Evolutionary conservation across 92 coral and sea anemone genomes (phyloP).

Genomic region (Siderastrea siderea): DNA sequence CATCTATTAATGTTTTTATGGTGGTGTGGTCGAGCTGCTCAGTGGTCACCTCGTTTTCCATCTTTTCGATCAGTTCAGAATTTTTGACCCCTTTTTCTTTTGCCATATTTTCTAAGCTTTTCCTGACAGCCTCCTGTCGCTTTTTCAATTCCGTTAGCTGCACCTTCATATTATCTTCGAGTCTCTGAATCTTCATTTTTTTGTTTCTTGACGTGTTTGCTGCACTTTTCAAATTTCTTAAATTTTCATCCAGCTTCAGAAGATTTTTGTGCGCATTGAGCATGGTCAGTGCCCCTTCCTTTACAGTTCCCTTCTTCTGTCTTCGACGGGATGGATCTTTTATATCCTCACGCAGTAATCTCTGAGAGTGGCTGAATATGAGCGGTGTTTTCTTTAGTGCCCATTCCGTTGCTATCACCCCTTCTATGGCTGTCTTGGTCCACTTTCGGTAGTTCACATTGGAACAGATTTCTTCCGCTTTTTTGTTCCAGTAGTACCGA

Average conservation of each 20-base stretch:
- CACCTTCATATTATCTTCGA: slow-evolving; percentile 31
- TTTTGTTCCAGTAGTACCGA: slow-evolving; percentile 18
- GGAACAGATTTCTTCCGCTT: slow-evolving; percentile 32
- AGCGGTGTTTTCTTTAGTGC: slow-evolving; percentile 53
- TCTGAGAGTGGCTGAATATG: slow-evolving; percentile 34
- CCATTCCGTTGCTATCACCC: slow-evolving; percentile 62
- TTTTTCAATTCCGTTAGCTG: slow-evolving; percentile 10
- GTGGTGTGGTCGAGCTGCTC: slow-evolving; percentile 20
- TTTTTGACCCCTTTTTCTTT: slow-evolving; percentile 30
- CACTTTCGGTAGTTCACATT: slow-evolving; percentile 4
- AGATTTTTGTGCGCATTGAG: slow-evolving; percentile 33
- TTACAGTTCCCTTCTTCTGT: background rate
- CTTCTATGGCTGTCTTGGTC: slow-evolving; percentile 51
- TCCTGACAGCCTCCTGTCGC: slow-evolving; percentile 31
- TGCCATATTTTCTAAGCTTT: slow-evolving; percentile 35
- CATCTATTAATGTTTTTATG: too few relatives aligned
- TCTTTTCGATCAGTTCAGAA: slow-evolving; percentile 1
- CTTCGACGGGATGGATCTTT: slow-evolving; percentile 13
- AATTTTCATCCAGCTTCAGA: slow-evolving; percentile 30
- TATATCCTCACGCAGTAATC: too few relatives aligned
- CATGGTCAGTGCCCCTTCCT: slow-evolving; percentile 12
- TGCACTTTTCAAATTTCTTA: slow-evolving; percentile 28
- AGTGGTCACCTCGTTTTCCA: slow-evolving; percentile 4
- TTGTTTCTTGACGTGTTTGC: slow-evolving; percentile 4
- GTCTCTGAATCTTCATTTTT: slow-evolving; percentile 22